Base-by-base conservation (phyloP, 2,113 vertebrate species). In the Atractosteus spatula region DNA sequence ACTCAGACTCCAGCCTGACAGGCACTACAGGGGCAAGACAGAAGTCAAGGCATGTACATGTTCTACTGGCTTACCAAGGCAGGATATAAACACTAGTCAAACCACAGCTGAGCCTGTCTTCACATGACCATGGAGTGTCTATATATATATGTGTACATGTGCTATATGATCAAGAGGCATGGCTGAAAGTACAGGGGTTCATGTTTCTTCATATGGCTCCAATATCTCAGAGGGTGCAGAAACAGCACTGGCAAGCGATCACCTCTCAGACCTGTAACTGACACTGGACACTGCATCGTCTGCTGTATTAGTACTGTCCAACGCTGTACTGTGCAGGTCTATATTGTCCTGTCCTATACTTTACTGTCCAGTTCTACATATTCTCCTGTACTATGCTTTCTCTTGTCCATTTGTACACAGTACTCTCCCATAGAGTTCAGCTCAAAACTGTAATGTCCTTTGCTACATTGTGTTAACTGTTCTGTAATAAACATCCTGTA, bases 11-110 rank as follows among this genome's bases (percentile, higher is more conserved):
- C 29, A 29, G 29, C 29, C 29, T 29, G 68, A 56, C 65, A 66
- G 63, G 67, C 71, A 66, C 55, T 72, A 61, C 62, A 67, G 71
- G 71, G 71, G 69, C 71, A 68, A 66, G 66, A 44, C 41, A 59
- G 47, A 3, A 64, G 74, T 69, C 78, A 76, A 62, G 17, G 63
- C 76, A 69, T 71, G 81, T 87, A 89, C 85, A 87, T 88, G 55
- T 77, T 70, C 51, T 76, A 70, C 80, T 81, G 73, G 81, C 84
- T 82, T 77, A 69, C 79, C 74, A 74, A 78, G 66, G 70, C 62
- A 75, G 72, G 77, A 41, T 87, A 82, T 87, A 87, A 88, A 87
- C 83, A 87, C 77, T 78, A 63, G 66, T 73, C 74, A 79, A 56
- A 72, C 65, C 72, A 78, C 88, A 81, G 85, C 88, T 89, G 80